Evolutionary conservation across 2,888 invertebrate genomes (phyloP).

Genomic region (Caenorhabditis doughertyi): DNA sequence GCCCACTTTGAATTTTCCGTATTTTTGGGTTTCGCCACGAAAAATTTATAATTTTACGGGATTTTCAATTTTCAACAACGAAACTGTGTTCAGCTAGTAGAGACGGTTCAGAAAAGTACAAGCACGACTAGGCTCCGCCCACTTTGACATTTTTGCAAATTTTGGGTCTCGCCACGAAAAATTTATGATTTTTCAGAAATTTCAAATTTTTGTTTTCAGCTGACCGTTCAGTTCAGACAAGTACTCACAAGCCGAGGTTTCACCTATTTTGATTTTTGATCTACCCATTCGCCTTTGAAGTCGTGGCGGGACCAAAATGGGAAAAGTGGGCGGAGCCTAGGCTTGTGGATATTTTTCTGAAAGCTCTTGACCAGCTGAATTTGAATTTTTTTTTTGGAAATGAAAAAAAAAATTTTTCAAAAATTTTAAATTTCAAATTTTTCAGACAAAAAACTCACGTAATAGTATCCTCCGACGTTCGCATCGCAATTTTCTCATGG

Average conservation of each 20-base stretch:
- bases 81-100: neutral
- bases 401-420: neutral
- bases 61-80: neutral
- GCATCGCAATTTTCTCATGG: constrained; percentile 71
- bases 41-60: too few relatives aligned
- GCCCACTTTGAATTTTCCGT: too few relatives aligned
- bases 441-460: constrained; percentile 61
- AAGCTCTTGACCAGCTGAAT: too few relatives aligned
- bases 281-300: too few relatives aligned
- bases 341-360: too few relatives aligned
- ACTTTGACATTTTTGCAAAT: constrained; percentile 3
- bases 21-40: too few relatives aligned
- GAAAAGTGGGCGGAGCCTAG: too few relatives aligned
- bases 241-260: too few relatives aligned
- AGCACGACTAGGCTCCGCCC: neutral
- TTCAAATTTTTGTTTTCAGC: neutral
- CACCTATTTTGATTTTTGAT: too few relatives aligned
- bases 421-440: neutral
- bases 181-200: neutral
- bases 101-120: neutral
- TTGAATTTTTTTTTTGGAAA: constrained; percentile 6
- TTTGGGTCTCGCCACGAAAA: neutral
- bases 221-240: too few relatives aligned
- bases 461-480: constrained; percentile 69
- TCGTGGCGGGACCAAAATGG: too few relatives aligned